phyloP scores from a whole-genome alignment of 2,888 invertebrate genomes.

The Himalopsyche anomala region DNA sequence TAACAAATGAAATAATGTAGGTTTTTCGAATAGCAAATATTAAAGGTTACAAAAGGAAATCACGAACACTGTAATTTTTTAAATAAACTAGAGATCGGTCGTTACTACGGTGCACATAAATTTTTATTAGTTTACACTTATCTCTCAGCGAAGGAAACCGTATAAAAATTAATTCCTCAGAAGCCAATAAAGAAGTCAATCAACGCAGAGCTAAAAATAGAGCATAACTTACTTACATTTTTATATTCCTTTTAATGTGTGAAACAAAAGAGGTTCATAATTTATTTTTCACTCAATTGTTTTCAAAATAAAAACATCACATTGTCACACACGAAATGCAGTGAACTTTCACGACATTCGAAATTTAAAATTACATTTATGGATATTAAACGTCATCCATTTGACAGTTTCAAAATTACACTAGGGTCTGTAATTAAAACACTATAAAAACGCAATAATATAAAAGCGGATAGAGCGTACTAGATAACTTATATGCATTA shows the following conservation, averaged over 20 bases:
- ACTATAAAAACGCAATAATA: background rate
- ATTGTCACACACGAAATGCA: background rate
- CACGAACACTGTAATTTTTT: too few species aligned
- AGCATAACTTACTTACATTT: background rate
- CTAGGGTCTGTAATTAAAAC: background rate
- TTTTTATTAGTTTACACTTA: constrained; percentile 24
- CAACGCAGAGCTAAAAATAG: constrained; percentile 8
- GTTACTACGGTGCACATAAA: background rate
- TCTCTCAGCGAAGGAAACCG: constrained; percentile 9
- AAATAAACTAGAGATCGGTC: background rate
- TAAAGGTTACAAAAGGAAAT: too few species aligned
- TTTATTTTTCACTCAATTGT: constrained; percentile 5
- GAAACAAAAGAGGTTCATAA: background rate
- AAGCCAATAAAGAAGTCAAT: constrained; percentile 30
- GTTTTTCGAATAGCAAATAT: too few species aligned
- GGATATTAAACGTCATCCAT: background rate
- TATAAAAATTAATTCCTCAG: background rate
- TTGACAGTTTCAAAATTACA: constrained; percentile 18
- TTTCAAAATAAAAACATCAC: constrained; percentile 29
- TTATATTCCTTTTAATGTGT: constrained; percentile 4
- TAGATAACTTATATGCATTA: constrained; percentile 16
- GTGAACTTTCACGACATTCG: constrained; percentile 19
- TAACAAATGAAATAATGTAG: too few species aligned
- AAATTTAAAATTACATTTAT: constrained; percentile 26
- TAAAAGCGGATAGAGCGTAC: background rate